A percentile compares a stretch with the other conserved stretches of the same genome.
Conservation (phyloP, 2,888 invertebrate genomes). For the Atethmia centrago region DNA sequence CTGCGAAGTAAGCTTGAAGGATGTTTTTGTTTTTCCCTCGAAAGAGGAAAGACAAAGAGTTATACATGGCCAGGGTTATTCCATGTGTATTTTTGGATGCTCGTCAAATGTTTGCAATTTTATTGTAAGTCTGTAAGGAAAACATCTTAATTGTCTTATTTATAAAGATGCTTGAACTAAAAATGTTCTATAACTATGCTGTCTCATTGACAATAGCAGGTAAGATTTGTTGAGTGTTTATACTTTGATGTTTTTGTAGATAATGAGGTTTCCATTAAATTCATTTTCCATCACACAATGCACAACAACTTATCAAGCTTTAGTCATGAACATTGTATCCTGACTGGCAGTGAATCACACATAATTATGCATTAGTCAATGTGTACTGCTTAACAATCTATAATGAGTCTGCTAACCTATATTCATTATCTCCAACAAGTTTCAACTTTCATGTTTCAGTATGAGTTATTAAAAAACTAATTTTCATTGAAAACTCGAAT, state of each 20-base stretch:
- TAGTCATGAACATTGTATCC: slow-evolving; percentile 32
- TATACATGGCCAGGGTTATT: slow-evolving; percentile 36
- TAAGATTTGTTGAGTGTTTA: slow-evolving; percentile 39
- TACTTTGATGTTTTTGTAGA: slow-evolving; percentile 17
- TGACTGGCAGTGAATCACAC: slow-evolving; percentile 29
- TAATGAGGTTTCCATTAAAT: neutral
- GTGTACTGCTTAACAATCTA: slow-evolving; percentile 17
- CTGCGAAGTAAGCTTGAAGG: slow-evolving; percentile 40
- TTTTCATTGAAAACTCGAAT: slow-evolving; percentile 43
- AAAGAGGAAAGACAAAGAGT: slow-evolving; percentile 51
- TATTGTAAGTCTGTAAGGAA: neutral
- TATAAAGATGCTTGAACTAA: neutral
- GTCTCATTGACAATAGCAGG: slow-evolving; percentile 46
- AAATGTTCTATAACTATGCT: slow-evolving; percentile 51
- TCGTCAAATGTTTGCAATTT: slow-evolving; percentile 25
- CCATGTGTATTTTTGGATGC: slow-evolving; percentile 36
- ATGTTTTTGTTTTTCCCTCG: slow-evolving; percentile 50
- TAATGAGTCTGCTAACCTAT: slow-evolving; percentile 32
- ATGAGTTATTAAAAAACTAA: slow-evolving; percentile 21
- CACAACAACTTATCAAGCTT: slow-evolving; percentile 19
- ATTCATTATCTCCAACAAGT: slow-evolving; percentile 30
- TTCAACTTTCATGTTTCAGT: slow-evolving; percentile 28
- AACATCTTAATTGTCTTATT: slow-evolving; percentile 15
- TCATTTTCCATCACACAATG: slow-evolving; percentile 12
- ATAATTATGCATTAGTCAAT: slow-evolving; percentile 28